Evolutionary conservation across 2,113 vertebrate species (phyloP).

Genomic region (Lethenteron reissneri): DNA sequence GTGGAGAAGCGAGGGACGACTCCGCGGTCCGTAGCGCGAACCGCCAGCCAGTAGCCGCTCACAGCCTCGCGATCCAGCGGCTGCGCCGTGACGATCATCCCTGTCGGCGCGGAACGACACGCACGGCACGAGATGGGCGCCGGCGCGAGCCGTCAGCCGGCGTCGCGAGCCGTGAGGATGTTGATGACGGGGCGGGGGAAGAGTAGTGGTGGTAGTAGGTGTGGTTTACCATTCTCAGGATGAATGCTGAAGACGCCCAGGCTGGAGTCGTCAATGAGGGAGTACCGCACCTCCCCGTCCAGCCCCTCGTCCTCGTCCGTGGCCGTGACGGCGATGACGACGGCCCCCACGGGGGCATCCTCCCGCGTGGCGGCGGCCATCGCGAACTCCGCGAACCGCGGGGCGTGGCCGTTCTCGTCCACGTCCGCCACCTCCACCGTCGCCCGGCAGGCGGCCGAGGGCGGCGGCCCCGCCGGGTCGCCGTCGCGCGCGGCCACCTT

Average conservation of each 20-base stretch:
- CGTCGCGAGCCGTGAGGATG: no score
- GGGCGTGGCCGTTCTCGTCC: slow-evolving; percentile 75
- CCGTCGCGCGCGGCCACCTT: slow-evolving; percentile 76
- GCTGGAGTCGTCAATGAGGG: slow-evolving; percentile 71
- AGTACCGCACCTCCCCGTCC: slow-evolving; percentile 83
- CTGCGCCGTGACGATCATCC: slow-evolving; percentile 69
- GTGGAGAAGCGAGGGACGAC: slow-evolving; percentile 64
- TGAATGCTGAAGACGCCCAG: slow-evolving; percentile 77
- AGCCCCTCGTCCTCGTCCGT: slow-evolving; percentile 57
- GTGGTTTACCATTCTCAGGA: slow-evolving; percentile 61
- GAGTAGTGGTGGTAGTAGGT: no score
- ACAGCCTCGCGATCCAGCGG: slow-evolving; percentile 70
- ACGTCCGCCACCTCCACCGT: slow-evolving; percentile 90
- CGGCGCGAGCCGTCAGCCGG: no score
- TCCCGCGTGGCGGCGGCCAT: slow-evolving; percentile 58
- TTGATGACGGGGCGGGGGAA: no score
- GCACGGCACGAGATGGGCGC: no score
- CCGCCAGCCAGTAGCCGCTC: slow-evolving; percentile 69
- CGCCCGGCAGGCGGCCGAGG: slow-evolving; percentile 65
- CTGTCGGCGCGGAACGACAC: slow-evolving; percentile 17
- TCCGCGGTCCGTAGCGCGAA: slow-evolving; percentile 72
- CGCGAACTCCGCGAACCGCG: slow-evolving; percentile 69
- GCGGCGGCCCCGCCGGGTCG: slow-evolving; percentile 54
- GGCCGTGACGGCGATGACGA: slow-evolving; percentile 55
- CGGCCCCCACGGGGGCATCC: slow-evolving; percentile 58